Conservation (phyloP, 2,888 invertebrate genomes). For the Drosophila demipolita region DNA sequence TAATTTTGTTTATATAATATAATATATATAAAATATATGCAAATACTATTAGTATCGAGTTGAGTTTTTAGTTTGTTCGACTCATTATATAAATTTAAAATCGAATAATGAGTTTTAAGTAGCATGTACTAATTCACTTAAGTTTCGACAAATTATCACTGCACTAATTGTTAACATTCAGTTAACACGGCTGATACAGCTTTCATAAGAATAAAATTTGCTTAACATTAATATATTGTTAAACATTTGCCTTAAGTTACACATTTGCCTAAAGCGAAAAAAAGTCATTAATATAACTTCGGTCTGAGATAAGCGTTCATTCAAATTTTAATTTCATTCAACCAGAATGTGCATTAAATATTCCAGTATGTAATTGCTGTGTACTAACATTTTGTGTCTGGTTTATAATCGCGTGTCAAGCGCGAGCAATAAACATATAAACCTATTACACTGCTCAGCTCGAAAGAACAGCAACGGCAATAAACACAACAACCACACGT, state of each 20-base stretch:
- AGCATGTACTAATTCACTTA: neutral
- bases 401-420: conserved; percentile 66
- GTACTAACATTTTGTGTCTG: conserved; percentile 49
- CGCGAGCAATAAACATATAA: conserved; percentile 68
- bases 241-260: neutral
- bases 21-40: neutral
- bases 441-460: conserved; percentile 53
- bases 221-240: neutral
- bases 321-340: neutral
- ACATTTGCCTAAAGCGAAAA: neutral
- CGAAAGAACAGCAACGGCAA: conserved; percentile 19
- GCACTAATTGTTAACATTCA: neutral
- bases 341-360: neutral
- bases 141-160: neutral
- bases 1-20: neutral
- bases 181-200: neutral
- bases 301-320: neutral
- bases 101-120: neutral
- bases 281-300: neutral
- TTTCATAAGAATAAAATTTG: neutral
- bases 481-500: conserved; percentile 14
- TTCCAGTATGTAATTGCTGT: conserved; percentile 6
- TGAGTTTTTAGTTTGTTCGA: neutral
- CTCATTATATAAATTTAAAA: neutral
- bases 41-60: neutral